Evolutionary conservation across 2,888 invertebrate genomes (phyloP), one percentile per base, ranked within the genome.

Genomic region (Sphaerophoria rueppellii): DNA sequence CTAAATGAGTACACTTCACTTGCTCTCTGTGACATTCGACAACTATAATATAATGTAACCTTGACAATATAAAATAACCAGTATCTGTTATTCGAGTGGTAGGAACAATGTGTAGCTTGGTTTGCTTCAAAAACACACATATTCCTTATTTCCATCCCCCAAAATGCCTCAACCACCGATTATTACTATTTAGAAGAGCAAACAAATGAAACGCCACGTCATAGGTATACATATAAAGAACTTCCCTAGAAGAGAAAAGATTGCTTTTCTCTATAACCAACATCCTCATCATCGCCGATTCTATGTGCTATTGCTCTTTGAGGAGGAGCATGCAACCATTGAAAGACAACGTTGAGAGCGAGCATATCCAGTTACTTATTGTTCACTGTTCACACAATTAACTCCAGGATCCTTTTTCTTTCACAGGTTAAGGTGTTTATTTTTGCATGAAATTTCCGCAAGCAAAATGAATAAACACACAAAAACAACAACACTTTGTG

Each of bases 131-230:
- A 2, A 6, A 32, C 34, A 48, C 14, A 32, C 32, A 43, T 16
- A 55, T 16, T 40, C 4, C n/a, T 16, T 46, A 14, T 9, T 24
- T 6, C 16, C 16, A 40, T 16, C 52, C 34, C 50, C 37, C 58
- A 60, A 43, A 24, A 24, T 24, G 24, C 24, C 24, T 9, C 67
- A 52, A 40, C 6, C 67, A 32, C n/a, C 52, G 54, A 54, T 72
- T 72, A 81, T 76, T 81, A 76, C 71, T 60, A 81, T 81, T 81
- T 65, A 52, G 65, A 72, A 76, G 63, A 82, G 77, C 76, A 82
- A 82, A 77, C 76, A 77, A 82, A 72, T 77, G 77, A 82, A 77
- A 76, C 65, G 71, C 63, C 75, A 80, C 67, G 76, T 76, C 75
- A 80, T 71, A n/a, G n/a, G n/a, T n/a, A n/a, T n/a, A n/a, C n/a